Evolutionary conservation across 2,113 vertebrate species (phyloP).

Genomic region (Rhipidura dahli): DNA sequence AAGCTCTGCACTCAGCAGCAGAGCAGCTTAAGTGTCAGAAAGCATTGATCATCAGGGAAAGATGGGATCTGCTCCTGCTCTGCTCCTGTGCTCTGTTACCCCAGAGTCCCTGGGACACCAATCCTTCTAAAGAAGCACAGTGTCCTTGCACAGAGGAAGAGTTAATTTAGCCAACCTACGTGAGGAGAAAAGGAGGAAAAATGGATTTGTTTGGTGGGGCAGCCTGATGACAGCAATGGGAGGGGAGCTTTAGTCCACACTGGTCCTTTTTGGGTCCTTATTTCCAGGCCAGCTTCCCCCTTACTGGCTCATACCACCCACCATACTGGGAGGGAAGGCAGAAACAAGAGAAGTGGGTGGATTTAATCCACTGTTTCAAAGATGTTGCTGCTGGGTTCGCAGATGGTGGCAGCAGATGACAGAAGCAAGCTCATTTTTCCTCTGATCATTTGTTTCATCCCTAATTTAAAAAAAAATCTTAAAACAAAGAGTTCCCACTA

Average conservation of each 20-base stretch:
- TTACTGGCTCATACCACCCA: not conserved
- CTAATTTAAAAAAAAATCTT: not conserved
- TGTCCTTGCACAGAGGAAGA: not conserved
- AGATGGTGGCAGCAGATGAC: conserved; percentile 57
- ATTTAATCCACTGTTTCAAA: conserved; percentile 13
- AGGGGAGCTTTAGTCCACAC: not conserved
- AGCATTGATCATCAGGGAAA: not conserved
- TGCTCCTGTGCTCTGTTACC: not conserved
- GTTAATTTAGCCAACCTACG: not conserved
- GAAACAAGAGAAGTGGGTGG: not conserved
- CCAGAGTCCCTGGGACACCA: not conserved
- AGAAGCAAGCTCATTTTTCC: conserved; percentile 13
- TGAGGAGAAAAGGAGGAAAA: not conserved
- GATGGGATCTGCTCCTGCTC: not conserved
- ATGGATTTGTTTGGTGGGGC: not conserved
- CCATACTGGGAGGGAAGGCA: not conserved
- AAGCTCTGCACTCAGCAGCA: not conserved
- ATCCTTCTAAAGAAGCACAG: not conserved
- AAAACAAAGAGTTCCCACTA: not conserved
- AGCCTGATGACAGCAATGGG: not conserved
- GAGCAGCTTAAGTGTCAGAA: not conserved
- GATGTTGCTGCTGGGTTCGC: conserved; percentile 32
- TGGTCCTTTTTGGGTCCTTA: not conserved
- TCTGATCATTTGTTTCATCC: conserved; percentile 2
- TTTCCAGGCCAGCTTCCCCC: not conserved